Evolutionary conservation across 2,113 vertebrate species (phyloP), one percentile per base, ranked within the genome.

Genomic region (Oostethus manadensis): DNA sequence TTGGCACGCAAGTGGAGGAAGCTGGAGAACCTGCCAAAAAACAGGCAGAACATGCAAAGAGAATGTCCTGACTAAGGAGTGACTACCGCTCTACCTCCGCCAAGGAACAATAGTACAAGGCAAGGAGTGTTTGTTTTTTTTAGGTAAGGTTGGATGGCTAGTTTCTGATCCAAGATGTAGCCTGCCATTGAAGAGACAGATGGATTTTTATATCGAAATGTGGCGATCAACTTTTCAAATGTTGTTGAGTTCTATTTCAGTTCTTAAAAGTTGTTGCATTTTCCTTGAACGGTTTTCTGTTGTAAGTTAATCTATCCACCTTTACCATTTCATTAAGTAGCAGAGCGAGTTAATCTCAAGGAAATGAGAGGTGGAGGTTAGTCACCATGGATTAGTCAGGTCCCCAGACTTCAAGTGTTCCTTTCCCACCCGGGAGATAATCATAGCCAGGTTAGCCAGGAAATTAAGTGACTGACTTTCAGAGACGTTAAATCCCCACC

Each of bases 291-390:
- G 29, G 56, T 40, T 68, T 26, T 58, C 56, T 62, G 21, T 17
- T 58, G 44, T 48, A 50, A 42, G 60, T 68, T 75, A 66, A 74
- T 70, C 51, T 50, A 38, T 62, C 48, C 58, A 76, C 67, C 71
- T 76, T 62, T 55, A 77, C 68, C 74, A 73, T 69, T 73, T 81
- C 61, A 79, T 82, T 78, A 86, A 82, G 84, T 86, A 85, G 76
- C 68, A 70, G 67, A 80, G 68, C 66, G 62, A 75, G 71, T 69
- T 86, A 79, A 86, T 84, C 81, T 80, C 61, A 53, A 76, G 82
- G 82, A 86, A 86, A 87, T 86, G 78, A 86, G 82, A 84, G 84
- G 82, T 82, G 66, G 79, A 77, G 84, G 84, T 85, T 82, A 83
- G 84, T 82, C 82, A 73, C 84, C 69, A 61, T 45, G 83, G 85